phyloP scores from a whole-genome alignment of 2,113 vertebrate genomes.

The Garra rufa region DNA sequence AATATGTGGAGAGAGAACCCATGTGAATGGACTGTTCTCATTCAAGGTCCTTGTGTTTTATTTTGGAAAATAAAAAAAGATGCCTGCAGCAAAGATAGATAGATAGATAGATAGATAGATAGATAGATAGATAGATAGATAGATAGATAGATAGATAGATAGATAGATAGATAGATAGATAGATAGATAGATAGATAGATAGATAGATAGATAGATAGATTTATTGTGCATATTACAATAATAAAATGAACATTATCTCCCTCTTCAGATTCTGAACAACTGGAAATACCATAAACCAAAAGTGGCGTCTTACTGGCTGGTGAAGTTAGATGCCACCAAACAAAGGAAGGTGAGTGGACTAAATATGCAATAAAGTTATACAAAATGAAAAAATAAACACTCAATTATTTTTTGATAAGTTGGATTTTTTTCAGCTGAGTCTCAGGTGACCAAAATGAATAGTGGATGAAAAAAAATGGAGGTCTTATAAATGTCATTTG shows the following conservation, averaged over 20 bases:
- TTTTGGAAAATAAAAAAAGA: constrained; percentile 14
- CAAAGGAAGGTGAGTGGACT: constrained; percentile 89
- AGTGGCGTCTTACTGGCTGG: constrained; percentile 95
- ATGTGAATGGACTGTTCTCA: constrained; percentile 19
- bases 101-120: not conserved
- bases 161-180: not conserved
- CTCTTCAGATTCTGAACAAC: constrained; percentile 90
- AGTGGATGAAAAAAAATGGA: too few species aligned
- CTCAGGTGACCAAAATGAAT: constrained; percentile 1
- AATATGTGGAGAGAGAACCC: constrained; percentile 24
- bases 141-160: not conserved
- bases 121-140: not conserved
- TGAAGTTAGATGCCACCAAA: constrained; percentile 94
- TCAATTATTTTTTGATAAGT: not conserved
- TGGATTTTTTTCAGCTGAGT: not conserved
- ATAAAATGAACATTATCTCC: not conserved
- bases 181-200: not conserved
- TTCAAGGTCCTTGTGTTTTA: constrained; percentile 44
- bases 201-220: too few species aligned
- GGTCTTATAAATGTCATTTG: constrained; percentile 15
- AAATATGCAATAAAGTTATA: not conserved
- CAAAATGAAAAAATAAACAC: not conserved
- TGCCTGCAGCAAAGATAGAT: not conserved
- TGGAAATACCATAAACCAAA: constrained; percentile 98
- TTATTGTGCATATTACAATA: not conserved